Evolutionary conservation across 1,140 invertebrate species (phyloP).

Genomic region (Drosophila gunungcola): DNA sequence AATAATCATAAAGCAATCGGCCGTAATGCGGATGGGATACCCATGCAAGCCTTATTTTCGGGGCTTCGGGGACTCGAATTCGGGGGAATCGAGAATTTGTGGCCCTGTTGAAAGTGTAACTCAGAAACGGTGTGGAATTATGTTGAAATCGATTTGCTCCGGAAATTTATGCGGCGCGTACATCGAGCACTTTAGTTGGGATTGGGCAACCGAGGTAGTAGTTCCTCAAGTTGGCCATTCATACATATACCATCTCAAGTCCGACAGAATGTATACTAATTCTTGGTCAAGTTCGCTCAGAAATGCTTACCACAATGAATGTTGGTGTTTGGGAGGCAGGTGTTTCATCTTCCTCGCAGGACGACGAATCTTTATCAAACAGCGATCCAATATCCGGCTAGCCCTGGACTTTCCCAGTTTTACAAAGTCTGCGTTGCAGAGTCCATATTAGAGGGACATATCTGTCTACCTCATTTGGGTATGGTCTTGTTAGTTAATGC

Average conservation of each 20-base stretch:
- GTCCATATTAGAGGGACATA: no score
- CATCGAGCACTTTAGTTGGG: slow-evolving; percentile 8
- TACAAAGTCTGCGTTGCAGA: neutral
- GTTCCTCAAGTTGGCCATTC: slow-evolving; percentile 17
- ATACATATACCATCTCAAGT: slow-evolving; percentile 3
- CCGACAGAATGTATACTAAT: slow-evolving; percentile 3
- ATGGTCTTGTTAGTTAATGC: no score
- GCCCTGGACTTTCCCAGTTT: slow-evolving; percentile 12
- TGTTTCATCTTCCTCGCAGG: neutral
- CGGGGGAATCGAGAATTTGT: slow-evolving; percentile 27
- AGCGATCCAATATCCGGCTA: slow-evolving; percentile 24
- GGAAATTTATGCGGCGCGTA: slow-evolving; percentile 23
- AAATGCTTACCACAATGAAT: slow-evolving; percentile 1
- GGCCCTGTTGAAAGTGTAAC: slow-evolving; percentile 57
- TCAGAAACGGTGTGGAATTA: slow-evolving; percentile 60
- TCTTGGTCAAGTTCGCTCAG: slow-evolving; percentile 2
- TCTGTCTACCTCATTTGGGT: no score
- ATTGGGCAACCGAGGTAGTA: slow-evolving; percentile 15
- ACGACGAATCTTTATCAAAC: neutral
- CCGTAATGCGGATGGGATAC: slow-evolving; percentile 63
- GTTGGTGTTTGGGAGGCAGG: neutral
- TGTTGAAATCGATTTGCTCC: slow-evolving; percentile 65
- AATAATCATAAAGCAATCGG: slow-evolving; percentile 84
- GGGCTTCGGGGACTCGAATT: neutral
- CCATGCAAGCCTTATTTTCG: slow-evolving; percentile 13